phyloP scores from a whole-genome alignment of 2,113 vertebrate genomes.

The Catharus bicknelli region DNA sequence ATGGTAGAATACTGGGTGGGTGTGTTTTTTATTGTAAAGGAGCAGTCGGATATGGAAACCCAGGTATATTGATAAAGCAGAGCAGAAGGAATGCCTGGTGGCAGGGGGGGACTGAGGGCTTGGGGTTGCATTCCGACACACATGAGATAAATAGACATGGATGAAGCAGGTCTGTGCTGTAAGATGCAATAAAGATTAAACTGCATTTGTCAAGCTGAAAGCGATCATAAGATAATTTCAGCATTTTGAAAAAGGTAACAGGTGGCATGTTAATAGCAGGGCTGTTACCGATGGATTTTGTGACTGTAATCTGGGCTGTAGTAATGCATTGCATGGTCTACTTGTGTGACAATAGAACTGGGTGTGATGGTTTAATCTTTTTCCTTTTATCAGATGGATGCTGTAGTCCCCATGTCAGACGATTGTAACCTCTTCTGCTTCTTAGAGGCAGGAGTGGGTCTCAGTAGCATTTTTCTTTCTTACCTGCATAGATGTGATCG shows the following conservation, averaged over 20 bases:
- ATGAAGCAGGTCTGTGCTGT: constrained; percentile 30
- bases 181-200: constrained; percentile 58
- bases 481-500: not conserved
- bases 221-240: constrained; percentile 34
- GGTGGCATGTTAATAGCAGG: constrained; percentile 63
- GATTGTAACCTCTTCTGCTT: not conserved
- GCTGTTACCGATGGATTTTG: constrained; percentile 54
- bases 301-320: constrained; percentile 19
- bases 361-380: constrained; percentile 55
- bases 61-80: constrained; percentile 56
- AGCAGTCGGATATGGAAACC: constrained; percentile 60
- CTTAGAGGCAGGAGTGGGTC: not conserved
- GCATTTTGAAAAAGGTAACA: constrained; percentile 58
- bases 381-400: constrained; percentile 25
- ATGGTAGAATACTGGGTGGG: constrained; percentile 70
- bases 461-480: not conserved
- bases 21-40: constrained; percentile 70
- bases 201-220: constrained; percentile 47
- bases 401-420: constrained; percentile 12
- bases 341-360: constrained; percentile 46
- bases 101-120: constrained; percentile 50
- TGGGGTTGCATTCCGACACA: constrained; percentile 41
- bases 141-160: constrained; percentile 41
- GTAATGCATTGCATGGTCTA: constrained; percentile 31
- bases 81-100: constrained; percentile 50